Percentiles rank a stretch among this genome's conserved stretches.
These are phyloP conservation scores for Cyclophora albipunctata DNA, from an alignment of 2,888 invertebrate species.

Conservation along the genomic window DNA sequence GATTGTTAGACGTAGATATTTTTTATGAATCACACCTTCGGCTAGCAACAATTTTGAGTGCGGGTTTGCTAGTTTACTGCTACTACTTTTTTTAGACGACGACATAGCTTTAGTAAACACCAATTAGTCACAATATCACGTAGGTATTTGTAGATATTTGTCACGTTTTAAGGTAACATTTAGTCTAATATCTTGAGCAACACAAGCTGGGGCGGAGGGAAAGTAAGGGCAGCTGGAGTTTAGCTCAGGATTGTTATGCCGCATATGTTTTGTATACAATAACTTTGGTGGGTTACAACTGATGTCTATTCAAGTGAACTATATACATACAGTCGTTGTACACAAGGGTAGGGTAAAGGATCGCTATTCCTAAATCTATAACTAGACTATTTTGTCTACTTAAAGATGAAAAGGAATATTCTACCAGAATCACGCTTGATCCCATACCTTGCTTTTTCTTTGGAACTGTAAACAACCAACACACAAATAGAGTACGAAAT, in stretches of 20 bases:
- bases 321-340: slow-evolving; percentile 29
- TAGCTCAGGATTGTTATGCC: slow-evolving; percentile 32
- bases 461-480: slow-evolving; percentile 87
- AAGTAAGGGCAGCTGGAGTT: slow-evolving; percentile 23
- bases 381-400: slow-evolving; percentile 67
- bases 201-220: slow-evolving; percentile 27
- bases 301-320: background rate
- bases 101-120: background rate
- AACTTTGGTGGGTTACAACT: too few species aligned
- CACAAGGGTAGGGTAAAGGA: slow-evolving; percentile 23
- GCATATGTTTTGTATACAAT: slow-evolving; percentile 6
- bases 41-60: background rate
- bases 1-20: background rate
- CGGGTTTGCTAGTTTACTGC: background rate
- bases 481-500: slow-evolving; percentile 71
- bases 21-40: background rate
- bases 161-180: slow-evolving; percentile 63
- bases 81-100: background rate
- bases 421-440: slow-evolving; percentile 75
- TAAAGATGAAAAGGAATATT: slow-evolving; percentile 73
- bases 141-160: slow-evolving; percentile 14
- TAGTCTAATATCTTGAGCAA: slow-evolving; percentile 9
- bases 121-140: background rate
- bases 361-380: slow-evolving; percentile 60
- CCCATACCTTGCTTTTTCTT: slow-evolving; percentile 83